These are phyloP conservation scores for Hylia prasina DNA, from an alignment of 2,113 vertebrate species.

Conservation along the genomic window DNA sequence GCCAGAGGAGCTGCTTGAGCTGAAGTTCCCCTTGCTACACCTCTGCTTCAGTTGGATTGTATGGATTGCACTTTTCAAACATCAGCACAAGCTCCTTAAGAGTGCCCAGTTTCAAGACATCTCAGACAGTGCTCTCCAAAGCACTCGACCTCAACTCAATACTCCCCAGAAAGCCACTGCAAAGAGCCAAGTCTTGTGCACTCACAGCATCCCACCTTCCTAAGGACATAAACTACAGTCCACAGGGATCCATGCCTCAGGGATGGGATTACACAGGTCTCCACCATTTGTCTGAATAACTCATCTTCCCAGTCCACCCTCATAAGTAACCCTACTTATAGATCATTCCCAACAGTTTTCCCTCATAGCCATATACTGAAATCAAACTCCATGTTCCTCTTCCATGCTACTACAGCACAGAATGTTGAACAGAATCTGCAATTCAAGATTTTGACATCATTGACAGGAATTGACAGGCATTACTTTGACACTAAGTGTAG, in stretches of 20 bases:
- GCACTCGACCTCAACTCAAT: neutral
- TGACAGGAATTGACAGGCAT: neutral
- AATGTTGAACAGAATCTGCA: neutral
- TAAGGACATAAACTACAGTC: neutral
- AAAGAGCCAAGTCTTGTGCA: neutral
- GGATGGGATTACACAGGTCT: neutral
- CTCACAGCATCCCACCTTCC: neutral
- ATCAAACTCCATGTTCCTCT: neutral
- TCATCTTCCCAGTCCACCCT: neutral
- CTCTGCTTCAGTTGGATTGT: rapidly evolving
- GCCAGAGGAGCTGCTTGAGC: neutral
- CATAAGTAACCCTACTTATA: neutral
- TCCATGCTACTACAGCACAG: neutral
- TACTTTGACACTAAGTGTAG: neutral
- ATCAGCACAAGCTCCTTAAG: neutral
- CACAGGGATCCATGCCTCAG: neutral
- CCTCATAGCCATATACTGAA: neutral
- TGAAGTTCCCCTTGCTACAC: neutral
- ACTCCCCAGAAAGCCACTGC: neutral
- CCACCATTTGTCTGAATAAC: neutral
- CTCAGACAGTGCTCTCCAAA: neutral
- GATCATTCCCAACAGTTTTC: neutral
- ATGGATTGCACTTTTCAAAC: neutral
- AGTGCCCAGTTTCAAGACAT: neutral
- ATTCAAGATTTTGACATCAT: neutral